Conservation (phyloP, 2,888 invertebrate genomes). For the Beris chalybata region DNA sequence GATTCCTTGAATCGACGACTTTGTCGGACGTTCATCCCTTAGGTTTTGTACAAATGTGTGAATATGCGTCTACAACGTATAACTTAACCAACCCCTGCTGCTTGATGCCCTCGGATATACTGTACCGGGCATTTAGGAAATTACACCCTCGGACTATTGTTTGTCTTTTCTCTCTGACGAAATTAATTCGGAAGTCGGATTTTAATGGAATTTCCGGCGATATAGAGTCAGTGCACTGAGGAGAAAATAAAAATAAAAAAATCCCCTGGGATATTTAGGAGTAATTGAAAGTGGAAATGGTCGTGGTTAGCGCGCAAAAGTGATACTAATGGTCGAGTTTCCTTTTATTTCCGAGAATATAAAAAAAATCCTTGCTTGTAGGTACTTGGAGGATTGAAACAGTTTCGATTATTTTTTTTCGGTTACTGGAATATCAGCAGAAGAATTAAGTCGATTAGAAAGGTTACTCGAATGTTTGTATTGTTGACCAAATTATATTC, state of each 20-base stretch:
- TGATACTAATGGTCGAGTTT: neutral
- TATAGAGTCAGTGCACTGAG: neutral
- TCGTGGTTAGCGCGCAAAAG: neutral
- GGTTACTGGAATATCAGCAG: too few species aligned
- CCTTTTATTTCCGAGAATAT: neutral
- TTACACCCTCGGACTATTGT: constrained; percentile 12
- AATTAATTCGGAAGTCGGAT: constrained; percentile 18
- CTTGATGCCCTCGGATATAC: neutral
- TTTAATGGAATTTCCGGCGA: constrained; percentile 22
- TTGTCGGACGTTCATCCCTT: too few species aligned
- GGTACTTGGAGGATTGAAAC: neutral
- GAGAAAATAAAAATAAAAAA: constrained; percentile 14
- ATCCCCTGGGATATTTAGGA: constrained; percentile 7
- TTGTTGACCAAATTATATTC: too few species aligned
- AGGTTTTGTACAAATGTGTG: too few species aligned
- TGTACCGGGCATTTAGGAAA: constrained; percentile 22
- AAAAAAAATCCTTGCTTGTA: neutral
- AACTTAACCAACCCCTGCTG: neutral
- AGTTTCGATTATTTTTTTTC: too few species aligned
- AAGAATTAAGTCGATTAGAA: too few species aligned
- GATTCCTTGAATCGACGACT: too few species aligned
- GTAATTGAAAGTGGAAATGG: constrained; percentile 13
- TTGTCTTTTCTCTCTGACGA: neutral
- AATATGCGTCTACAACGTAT: too few species aligned
- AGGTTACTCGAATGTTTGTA: too few species aligned